These are phyloP conservation scores for Cheirogaleus major DNA, from an alignment of 2,797 vertebrate species.

Conservation along the genomic window DNA sequence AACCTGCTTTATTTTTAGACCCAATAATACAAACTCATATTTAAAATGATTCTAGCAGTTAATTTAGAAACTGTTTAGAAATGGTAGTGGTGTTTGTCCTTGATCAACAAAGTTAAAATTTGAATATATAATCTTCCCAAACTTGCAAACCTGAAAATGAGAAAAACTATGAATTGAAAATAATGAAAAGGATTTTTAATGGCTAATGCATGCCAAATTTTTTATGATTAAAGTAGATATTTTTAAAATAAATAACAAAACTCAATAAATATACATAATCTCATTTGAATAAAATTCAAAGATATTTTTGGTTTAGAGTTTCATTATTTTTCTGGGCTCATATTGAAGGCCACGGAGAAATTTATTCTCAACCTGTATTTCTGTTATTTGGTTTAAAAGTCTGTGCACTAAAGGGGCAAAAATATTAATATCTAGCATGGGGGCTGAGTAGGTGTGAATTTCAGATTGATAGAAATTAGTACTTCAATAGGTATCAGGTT, in stretches of 20 bases:
- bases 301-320: constrained; percentile 37
- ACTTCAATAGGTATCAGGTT: constrained; percentile 15
- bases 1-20: neutral
- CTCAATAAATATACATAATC: neutral
- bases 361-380: neutral
- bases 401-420: constrained; percentile 24
- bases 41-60: constrained; percentile 8
- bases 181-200: neutral
- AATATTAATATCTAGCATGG: neutral
- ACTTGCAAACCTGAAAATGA: neutral
- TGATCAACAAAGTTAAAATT: constrained; percentile 16
- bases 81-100: neutral
- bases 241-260: constrained; percentile 8
- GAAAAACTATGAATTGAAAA: neutral
- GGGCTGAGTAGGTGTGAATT: constrained; percentile 11
- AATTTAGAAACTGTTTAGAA: constrained; percentile 46
- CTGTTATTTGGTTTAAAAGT: constrained; percentile 21
- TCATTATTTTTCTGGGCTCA: neutral
- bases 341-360: neutral
- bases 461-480: constrained; percentile 40
- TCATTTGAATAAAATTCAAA: neutral
- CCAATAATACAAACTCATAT: neutral
- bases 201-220: neutral
- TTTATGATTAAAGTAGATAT: neutral
- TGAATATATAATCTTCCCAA: neutral